Evolutionary conservation across 2,888 invertebrate species (phyloP), one percentile per base, ranked within the genome.

Genomic region (Phasia obesa): DNA sequence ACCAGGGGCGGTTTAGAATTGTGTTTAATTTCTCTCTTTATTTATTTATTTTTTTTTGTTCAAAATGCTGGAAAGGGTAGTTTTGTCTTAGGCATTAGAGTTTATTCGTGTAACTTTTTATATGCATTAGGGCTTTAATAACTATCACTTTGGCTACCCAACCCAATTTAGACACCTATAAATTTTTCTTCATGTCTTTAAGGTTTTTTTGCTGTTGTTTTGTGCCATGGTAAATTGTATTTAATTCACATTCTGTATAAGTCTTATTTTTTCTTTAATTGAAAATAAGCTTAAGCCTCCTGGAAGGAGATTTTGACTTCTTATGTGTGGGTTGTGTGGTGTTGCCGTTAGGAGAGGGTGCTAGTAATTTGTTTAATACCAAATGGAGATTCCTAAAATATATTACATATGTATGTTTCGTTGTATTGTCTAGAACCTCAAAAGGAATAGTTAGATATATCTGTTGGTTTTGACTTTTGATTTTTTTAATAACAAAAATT

Each of bases 301-400:
- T 44, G 53, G 53, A 53, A 62, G 62, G 62, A 27, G 31, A 27
- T 44, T 59, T 25, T 51, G 19, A 59, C 19, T 60, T 13, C 38
- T 53, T 17, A 11, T 11, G 23, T n/a, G 27, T 55, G 57, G 69
- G 49, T 42, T 62, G 6, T 35, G 17, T 1, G 11, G 27, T n/a
- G n/a, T 19, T 64, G n/a, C n/a, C 17, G 44, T 51, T 69, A 47
- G 25, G 82, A 70, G 78, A 75, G 64, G 82, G 35, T 62, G 69
- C 59, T 70, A 47, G 70, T 67, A 83, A 75, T 79, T 75, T 70
- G 59, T 65, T 70, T 78, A 74, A 74, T 65, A 65, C 47, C 70
- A 79, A 78, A 75, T 74, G 77, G 73, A 73, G 62, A 51, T 82
- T 74, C 51, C n/a, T 47, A 21, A 35, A 71, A 76, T 65, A 55